Evolutionary conservation across 2,797 vertebrate species (phyloP), one percentile per base, ranked within the genome.

Genomic region (Chanos chanos): DNA sequence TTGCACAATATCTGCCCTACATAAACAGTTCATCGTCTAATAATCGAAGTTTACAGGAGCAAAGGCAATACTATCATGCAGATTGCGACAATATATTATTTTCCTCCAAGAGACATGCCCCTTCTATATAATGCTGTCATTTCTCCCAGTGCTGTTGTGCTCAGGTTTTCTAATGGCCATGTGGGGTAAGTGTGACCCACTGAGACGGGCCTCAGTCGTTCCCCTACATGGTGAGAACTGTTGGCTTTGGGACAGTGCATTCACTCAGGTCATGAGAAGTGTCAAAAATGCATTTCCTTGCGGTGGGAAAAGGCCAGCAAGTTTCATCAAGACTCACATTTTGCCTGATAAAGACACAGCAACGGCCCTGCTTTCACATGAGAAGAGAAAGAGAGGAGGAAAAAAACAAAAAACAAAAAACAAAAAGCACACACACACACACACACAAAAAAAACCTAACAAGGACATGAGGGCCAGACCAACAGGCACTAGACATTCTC

Each of bases 241-340:
- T 85, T 88, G 83, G 86, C 86, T 86, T 80, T 24, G 58, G 78
- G 82, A 89, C 89, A 89, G 83, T 80, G 80, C 73, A 77, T 73
- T 77, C 85, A 86, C 81, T 85, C 81, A 85, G 91, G 91, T 92
- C 90, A 91, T 89, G 90, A 92, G 90, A 93, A 93, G 90, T 92
- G 89, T 91, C 90, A 91, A 84, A 89, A 89, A 88, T 86, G 77
- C 82, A 86, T 84, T 88, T 90, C 86, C 86, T 90, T 83, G 72
- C 82, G 82, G 88, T 91, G 89, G 87, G 89, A 91, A 73, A 82
- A 81, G n/a, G 83, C 81, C 81, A 86, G 82, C 74, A 68, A 71
- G 84, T 79, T 88, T 88, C 83, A 84, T 83, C 52, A 59, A 53
- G 59, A 69, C 76, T 66, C 78, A 78, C 77, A 65, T 77, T 75